Base-by-base conservation (phyloP, 2,888 invertebrate species). In the Platycheirus rosarum region DNA sequence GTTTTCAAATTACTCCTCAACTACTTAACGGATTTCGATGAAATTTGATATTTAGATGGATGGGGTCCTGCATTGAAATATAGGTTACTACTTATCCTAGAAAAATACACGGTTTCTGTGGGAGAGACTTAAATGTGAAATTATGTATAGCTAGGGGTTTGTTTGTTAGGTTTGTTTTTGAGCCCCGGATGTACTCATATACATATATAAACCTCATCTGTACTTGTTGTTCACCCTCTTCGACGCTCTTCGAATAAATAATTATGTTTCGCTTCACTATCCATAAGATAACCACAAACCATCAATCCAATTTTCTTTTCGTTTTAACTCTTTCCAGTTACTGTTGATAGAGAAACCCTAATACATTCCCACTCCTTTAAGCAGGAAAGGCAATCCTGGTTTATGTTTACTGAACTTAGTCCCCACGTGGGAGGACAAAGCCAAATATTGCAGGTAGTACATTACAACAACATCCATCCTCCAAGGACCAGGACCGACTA, bases 391-490 rank as follows among this genome's bases (percentile, higher is more conserved):
- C 48, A 35, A 57, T 44, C 40, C 53, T 62, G 44, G 23, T 35
- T 71, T 40, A 9, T 4, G 20, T 51, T 46, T 20, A 53, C 14
- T 13, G 2, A 48, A 29, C 11, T 8, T 14, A 48, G 20, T 32
- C 66, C 49, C 29, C 14, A 20, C 14, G 9, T 32, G 42, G 29
- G 32, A 7, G 35, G 35, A 53, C 2, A 20, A 40, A 48, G 35
- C 44, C 35, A 46, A 69, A 62, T 66, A 74, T 26, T 63, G 20
- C 14, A 44, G 35, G 37, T 29, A 16, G 8, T 20, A n/a, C 40
- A 16, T 37, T 49, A 26, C 49, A 20, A 63, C 53, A 32, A 44
- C 42, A 49, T 49, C 20, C 20, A n/a, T 42, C 32, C 53, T 29
- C 16, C 9, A 44, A 42, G 32, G 51, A 60, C 29, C 2, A 7